phyloP scores from a whole-genome alignment of 2,113 vertebrate genomes.

The Clarias gariepinus region DNA sequence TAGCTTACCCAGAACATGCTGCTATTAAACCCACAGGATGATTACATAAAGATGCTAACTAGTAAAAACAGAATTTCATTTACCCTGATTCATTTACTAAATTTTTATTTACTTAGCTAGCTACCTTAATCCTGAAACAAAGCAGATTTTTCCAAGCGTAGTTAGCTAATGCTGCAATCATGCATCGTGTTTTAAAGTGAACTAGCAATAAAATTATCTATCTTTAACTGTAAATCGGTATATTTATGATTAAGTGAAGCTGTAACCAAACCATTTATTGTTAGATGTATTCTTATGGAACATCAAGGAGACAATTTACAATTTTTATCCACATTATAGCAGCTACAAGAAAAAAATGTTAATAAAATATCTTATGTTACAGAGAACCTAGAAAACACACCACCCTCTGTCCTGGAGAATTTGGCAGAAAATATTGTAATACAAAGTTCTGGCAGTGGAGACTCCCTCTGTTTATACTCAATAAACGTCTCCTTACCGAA shows the following conservation, averaged over 20 bases:
- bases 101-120: neutral
- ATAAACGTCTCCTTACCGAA: neutral
- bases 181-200: neutral
- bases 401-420: neutral
- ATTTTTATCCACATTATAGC: neutral
- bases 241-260: neutral
- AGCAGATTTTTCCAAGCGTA: neutral
- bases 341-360: neutral
- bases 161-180: neutral
- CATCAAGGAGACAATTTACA: neutral
- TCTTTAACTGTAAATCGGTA: neutral
- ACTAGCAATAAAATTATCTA: neutral
- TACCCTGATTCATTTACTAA: neutral
- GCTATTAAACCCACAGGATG: neutral
- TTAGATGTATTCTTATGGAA: neutral
- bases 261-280: neutral
- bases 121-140: neutral
- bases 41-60: neutral
- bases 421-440: neutral
- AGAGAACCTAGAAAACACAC: neutral
- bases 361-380: neutral
- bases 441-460: neutral
- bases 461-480: neutral
- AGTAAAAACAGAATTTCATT: neutral
- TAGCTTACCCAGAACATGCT: neutral